phyloP scores from a whole-genome alignment of 1,140 invertebrate species.

The Oscheius sp. region DNA sequence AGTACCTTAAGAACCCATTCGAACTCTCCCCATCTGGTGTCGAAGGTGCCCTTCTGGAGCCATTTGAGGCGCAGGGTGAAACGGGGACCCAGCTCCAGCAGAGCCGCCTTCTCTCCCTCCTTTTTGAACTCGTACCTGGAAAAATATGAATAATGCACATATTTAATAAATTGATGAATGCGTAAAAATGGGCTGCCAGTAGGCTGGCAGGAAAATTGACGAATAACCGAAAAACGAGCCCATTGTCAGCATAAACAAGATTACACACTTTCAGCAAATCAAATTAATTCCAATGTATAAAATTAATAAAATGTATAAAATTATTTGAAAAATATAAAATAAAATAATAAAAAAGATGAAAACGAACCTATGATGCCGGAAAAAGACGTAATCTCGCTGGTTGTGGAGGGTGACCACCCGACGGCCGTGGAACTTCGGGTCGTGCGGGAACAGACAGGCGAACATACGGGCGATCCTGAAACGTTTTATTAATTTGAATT shows the following conservation, averaged over 20 bases:
- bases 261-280: no score
- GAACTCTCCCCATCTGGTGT: conserved; percentile 91
- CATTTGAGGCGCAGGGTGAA: conserved; percentile 89
- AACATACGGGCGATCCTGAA: conserved; percentile 79
- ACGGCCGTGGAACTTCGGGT: conserved; percentile 87
- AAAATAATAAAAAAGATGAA: background rate
- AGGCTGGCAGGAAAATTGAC: no score
- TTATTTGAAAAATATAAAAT: no score
- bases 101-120: conserved; percentile 74
- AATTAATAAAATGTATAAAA: no score
- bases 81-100: conserved; percentile 89
- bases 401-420: conserved; percentile 95
- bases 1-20: conserved; percentile 88
- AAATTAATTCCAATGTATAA: no score
- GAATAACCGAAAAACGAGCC: no score
- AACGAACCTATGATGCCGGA: conserved; percentile 84
- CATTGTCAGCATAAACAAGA: no score
- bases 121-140: conserved; percentile 84
- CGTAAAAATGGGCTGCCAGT: no score
- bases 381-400: conserved; percentile 97
- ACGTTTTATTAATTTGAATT: background rate
- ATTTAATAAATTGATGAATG: no score
- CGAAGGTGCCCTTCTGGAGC: conserved; percentile 92
- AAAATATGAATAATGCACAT: no score
- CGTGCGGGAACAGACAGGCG: conserved; percentile 90